Conservation (phyloP, 2,797 vertebrate genomes). For the Megaceryle alcyon region DNA sequence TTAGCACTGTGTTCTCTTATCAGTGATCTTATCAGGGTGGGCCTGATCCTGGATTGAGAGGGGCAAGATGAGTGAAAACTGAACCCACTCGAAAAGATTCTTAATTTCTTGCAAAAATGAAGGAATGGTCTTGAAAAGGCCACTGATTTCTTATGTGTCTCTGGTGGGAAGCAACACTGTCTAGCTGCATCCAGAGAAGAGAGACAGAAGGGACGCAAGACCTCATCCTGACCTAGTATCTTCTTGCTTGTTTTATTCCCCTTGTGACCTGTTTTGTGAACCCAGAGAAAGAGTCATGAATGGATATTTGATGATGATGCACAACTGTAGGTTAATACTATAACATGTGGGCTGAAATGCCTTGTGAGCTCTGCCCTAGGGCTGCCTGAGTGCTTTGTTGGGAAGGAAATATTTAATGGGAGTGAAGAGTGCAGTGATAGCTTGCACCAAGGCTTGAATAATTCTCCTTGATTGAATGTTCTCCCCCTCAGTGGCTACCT, state of each 20-base stretch:
- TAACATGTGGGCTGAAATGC: conserved; percentile 1
- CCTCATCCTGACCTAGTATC: neutral
- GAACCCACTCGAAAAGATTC: neutral
- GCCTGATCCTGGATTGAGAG: neutral
- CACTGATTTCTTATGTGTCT: neutral
- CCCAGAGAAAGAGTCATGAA: neutral
- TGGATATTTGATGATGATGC: conserved; percentile 29
- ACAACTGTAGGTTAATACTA: conserved; percentile 22
- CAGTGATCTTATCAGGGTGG: neutral
- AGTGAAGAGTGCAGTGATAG: neutral
- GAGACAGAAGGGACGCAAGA: neutral
- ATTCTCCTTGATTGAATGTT: neutral
- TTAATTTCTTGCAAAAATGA: neutral
- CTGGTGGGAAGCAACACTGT: neutral
- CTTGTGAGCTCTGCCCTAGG: neutral
- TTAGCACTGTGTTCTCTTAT: neutral
- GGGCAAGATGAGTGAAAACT: neutral
- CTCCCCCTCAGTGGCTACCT: neutral
- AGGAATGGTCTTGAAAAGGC: neutral
- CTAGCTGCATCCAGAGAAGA: neutral
- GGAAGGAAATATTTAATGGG: neutral
- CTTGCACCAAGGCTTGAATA: neutral
- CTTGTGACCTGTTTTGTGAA: conserved; percentile 11
- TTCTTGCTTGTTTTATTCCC: neutral
- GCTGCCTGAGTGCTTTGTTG: neutral